These are phyloP conservation scores for Caenorhabditis sp. DNA, from an alignment of 2,888 invertebrate species.

Conservation along the genomic window DNA sequence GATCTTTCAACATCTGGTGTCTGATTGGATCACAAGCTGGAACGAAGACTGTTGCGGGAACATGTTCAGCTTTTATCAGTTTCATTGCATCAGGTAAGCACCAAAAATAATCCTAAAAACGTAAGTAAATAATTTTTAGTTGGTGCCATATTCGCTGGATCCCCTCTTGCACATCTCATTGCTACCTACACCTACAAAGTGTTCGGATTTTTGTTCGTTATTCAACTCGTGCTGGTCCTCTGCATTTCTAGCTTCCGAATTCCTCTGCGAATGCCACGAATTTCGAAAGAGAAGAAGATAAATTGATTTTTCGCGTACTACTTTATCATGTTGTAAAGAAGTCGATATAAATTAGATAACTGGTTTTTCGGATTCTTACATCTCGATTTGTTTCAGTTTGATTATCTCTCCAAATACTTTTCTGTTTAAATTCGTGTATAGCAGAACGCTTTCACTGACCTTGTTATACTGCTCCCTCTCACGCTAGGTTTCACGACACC, in stretches of 20 bases:
- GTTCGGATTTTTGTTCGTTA: conserved; percentile 61
- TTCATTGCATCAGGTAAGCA: conserved; percentile 69
- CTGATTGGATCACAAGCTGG: conserved; percentile 65
- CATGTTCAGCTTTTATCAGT: conserved; percentile 69
- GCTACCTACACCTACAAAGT: conserved; percentile 18
- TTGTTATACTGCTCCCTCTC: too few relatives aligned
- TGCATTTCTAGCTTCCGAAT: conserved; percentile 52
- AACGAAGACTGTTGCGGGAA: conserved; percentile 53
- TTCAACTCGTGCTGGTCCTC: conserved; percentile 53
- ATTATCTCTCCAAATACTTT: too few relatives aligned
- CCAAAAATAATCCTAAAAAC: neutral
- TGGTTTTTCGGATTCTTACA: too few relatives aligned
- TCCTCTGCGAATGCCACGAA: conserved; percentile 44
- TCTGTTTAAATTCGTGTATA: too few relatives aligned
- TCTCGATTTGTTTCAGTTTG: too few relatives aligned
- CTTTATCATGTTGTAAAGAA: too few relatives aligned
- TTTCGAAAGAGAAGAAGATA: conserved; percentile 11
- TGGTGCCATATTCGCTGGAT: conserved; percentile 71
- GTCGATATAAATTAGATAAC: neutral
- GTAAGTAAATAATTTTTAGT: conserved; percentile 57
- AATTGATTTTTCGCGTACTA: conserved; percentile 7
- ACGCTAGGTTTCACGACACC: too few relatives aligned
- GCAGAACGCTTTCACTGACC: too few relatives aligned
- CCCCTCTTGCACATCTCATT: conserved; percentile 68
- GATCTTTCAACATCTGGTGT: conserved; percentile 72